These are phyloP conservation scores for Cataglyphis rosenhaueri DNA, from an alignment of 2,888 invertebrate genomes.

Conservation along the genomic window DNA sequence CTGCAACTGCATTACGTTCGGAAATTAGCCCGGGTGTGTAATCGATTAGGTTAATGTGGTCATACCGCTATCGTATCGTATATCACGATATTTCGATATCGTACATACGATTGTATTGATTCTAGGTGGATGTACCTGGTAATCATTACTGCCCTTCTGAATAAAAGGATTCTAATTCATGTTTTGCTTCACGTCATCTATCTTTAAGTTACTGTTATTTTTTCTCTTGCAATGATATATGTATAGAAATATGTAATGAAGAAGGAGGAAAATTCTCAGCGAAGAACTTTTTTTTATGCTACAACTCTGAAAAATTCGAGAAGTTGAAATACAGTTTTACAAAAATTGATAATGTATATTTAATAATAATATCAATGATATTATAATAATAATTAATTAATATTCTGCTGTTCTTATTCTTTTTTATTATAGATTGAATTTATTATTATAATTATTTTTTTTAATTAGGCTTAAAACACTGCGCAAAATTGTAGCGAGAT, in stretches of 20 bases:
- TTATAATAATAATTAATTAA: too few species aligned
- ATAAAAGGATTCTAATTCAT: slow-evolving; percentile 5
- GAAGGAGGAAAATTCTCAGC: too few species aligned
- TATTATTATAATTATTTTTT: neutral
- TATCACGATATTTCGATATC: slow-evolving; percentile 36
- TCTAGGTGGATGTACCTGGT: neutral
- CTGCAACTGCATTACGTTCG: slow-evolving; percentile 39
- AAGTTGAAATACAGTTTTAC: too few species aligned
- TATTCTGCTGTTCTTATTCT: too few species aligned
- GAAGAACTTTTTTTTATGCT: too few species aligned
- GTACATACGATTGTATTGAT: slow-evolving; percentile 22
- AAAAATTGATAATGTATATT: too few species aligned
- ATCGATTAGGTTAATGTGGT: slow-evolving; percentile 49
- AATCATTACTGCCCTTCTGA: neutral
- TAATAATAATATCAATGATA: too few species aligned
- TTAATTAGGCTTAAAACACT: neutral
- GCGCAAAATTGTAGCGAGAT: slow-evolving; percentile 29
- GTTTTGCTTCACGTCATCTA: neutral
- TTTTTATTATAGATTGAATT: too few species aligned
- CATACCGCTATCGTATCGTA: neutral
- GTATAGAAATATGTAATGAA: too few species aligned
- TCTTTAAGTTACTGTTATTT: neutral
- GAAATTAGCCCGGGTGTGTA: slow-evolving; percentile 34
- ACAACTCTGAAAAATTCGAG: too few species aligned
- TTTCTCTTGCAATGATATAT: neutral